Evolutionary conservation across 2,113 vertebrate genomes (phyloP).

Genomic region (Todiramphus saurophagus): DNA sequence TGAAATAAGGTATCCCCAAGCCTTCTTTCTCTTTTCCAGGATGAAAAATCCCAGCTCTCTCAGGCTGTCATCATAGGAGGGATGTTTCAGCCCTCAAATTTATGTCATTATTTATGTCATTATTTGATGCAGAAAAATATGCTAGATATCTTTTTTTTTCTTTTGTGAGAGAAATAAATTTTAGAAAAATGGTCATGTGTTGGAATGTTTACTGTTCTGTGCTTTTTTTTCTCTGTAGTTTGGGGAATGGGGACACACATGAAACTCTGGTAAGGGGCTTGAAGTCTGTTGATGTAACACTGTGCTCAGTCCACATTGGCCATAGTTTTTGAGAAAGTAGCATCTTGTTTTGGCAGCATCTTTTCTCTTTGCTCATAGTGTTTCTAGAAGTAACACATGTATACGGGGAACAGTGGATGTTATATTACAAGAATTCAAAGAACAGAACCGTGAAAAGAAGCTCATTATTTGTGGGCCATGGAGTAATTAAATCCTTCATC

Average conservation of each 20-base stretch:
- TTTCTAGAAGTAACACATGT: not conserved
- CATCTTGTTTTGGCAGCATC: not conserved
- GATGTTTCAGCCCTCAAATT: too few relatives aligned
- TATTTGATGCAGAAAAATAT: not conserved
- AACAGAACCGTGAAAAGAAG: not conserved
- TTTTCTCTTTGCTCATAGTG: not conserved
- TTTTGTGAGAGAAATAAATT: not conserved
- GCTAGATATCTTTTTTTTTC: not conserved
- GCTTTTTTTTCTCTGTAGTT: not conserved
- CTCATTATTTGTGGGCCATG: not conserved
- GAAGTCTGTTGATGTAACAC: not conserved
- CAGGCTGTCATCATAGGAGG: too few relatives aligned
- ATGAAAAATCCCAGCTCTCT: too few relatives aligned
- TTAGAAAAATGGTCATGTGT: not conserved
- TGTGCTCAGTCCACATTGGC: too few relatives aligned
- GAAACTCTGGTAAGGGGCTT: not conserved
- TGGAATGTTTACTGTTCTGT: accelerated
- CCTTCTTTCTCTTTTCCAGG: too few relatives aligned
- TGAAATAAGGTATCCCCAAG: too few relatives aligned
- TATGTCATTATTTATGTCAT: not conserved
- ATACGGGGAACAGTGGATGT: accelerated
- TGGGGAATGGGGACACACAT: not conserved
- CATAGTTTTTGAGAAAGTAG: not conserved
- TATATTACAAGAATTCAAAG: not conserved
- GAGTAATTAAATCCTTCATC: not conserved